Base-by-base conservation (phyloP, 2,113 vertebrate genomes). In the Chionis minor region DNA sequence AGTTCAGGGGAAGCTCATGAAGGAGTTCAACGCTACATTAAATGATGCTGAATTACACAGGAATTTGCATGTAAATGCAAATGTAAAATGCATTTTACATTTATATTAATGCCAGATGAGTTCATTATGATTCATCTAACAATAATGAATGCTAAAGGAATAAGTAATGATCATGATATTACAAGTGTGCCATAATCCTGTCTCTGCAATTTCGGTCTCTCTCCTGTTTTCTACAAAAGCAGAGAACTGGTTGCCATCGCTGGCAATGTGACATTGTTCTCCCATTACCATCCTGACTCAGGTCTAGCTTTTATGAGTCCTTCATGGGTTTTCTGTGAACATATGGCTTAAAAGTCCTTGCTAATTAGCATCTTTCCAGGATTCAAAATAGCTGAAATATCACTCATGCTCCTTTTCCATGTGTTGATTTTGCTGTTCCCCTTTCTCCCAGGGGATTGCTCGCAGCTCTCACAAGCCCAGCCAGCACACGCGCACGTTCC, bases 41-140 rank as follows among this genome's bases (percentile, higher is more conserved):
- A 96, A 81, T 32, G 28, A 91, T 66, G 55, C 83, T 62, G 83
- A 87, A 83, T 89, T 92, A 88, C 85, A 79, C 6, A 42, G 55
- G 85, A 94, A 95, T 96, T 91, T 87, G 81, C 89, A 94, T 92
- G 61, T n/a, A n/a, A n/a, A n/a, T n/a, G n/a, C n/a, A n/a, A n/a
- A n/a, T n/a, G n/a, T n/a, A n/a, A n/a, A n/a, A n/a, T 96, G 82
- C 82, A 95, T 94, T 96, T 94, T 91, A 91, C 66, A 10, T 96
- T 92, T 81, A 81, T 86, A 96, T 96, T 95, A 97, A 96, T 84
- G 59, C 84, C 59, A 84, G 89, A 81, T 74, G 63, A 96, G 93
- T 86, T 95, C 91, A 95, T 94, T 92, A 89, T 78, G 93, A 96
- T 94, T 96, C 86, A 92, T 94, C 58, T 78, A 92, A 92, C 71